Base-by-base conservation (phyloP, 2,113 vertebrate species). In the Sinosuthora webbiana region DNA sequence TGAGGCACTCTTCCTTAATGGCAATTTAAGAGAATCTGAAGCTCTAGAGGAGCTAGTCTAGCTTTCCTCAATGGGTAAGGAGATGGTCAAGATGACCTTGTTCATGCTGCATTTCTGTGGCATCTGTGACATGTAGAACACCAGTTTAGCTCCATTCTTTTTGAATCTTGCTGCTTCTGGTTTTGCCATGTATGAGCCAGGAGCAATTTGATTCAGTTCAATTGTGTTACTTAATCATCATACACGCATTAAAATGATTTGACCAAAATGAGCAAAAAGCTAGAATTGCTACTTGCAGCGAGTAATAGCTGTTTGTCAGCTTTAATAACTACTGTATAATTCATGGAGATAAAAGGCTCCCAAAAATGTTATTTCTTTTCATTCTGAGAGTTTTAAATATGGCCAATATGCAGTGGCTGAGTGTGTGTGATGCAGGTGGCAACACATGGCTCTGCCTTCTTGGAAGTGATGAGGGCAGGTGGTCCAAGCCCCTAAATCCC, bases 231-330 rank as follows among this genome's bases (percentile, higher is more conserved):
- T 89, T 75, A 76, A 91, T 95, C 74, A 63, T 80, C 30, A 83
- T n/a, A n/a, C 27, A 56, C 0, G 0, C 64, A 35, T 50, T 59
- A 68, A 78, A 90, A 84, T 39, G 4, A 33, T 89, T 80, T 89
- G 84, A 77, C 86, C 73, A 55, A 81, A 83, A 42, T 3, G 15
- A 89, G 56, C 0, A 0, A 62, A 90, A 85, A 92, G n/a, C 75
- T 74, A 41, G 60, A 80, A 90, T 70, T 90, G 83, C 49, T 47
- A 30, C 69, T 92, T 85, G 31, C 37, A 50, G 23, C 0, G 0
- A 91, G 55, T 64, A 94, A 87, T 62, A 92, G 81, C n/a, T 71
- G 11, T 91, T 92, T 89, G 89, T 81, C 74, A 91, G 49, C 84
- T 89, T 70, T 92, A 55, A 84, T 52, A 89, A 77, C 69, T 93